phyloP scores from a whole-genome alignment of 1,140 invertebrate species.

The Cepaea nemoralis region DNA sequence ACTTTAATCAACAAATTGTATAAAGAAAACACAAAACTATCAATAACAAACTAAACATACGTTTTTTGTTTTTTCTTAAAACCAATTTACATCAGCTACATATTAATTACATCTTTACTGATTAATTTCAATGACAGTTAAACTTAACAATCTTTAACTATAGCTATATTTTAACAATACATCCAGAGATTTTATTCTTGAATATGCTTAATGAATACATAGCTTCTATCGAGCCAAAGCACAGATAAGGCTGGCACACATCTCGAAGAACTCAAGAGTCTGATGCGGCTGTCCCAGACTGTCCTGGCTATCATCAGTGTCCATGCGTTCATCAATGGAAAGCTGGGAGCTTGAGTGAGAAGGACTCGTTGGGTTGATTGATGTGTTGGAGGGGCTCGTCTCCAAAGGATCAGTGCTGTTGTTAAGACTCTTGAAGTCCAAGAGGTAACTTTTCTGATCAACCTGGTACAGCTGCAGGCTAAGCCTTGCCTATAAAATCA shows the following conservation, averaged over 20 bases:
- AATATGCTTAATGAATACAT: too few relatives aligned
- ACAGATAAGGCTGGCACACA: constrained; percentile 98
- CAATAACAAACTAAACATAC: too few relatives aligned
- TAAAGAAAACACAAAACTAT: too few relatives aligned
- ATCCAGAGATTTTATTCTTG: too few relatives aligned
- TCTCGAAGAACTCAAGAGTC: constrained; percentile 99
- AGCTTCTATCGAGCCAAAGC: constrained; percentile 85
- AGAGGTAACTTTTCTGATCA: constrained; percentile 94
- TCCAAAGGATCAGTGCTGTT: constrained; percentile 38
- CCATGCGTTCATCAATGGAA: constrained; percentile 70
- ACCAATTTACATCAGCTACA: too few relatives aligned
- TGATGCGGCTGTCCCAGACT: constrained; percentile 78
- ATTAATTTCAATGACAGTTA: too few relatives aligned
- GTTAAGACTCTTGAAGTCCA: constrained; percentile 95
- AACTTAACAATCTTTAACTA: too few relatives aligned
- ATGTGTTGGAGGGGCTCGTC: background rate
- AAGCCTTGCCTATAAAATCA: constrained; percentile 83
- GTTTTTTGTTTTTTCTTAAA: too few relatives aligned
- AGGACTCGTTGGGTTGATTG: constrained; percentile 9
- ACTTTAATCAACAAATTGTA: too few relatives aligned
- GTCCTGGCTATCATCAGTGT: constrained; percentile 59
- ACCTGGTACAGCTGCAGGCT: constrained; percentile 98
- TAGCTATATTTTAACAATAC: too few relatives aligned
- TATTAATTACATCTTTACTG: too few relatives aligned
- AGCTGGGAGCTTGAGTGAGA: constrained; percentile 33